Evolutionary conservation across 2,797 vertebrate genomes (phyloP), one percentile per base, ranked within the genome.

Genomic region (Phrynocephalus vlangalii): DNA sequence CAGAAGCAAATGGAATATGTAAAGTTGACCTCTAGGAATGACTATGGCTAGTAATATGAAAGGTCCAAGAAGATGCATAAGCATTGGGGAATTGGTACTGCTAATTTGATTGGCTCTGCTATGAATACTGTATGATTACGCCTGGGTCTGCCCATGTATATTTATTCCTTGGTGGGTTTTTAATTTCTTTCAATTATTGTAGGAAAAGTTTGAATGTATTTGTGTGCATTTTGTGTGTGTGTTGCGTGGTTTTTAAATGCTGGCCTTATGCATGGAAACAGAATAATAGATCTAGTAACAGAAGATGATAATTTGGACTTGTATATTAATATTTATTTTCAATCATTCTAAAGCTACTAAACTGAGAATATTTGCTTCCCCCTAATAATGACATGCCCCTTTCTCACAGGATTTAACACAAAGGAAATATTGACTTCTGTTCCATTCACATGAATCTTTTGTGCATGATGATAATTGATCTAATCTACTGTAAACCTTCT

Each of bases 401-500:
- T 63, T 87, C 71, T 70, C n/a, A 33, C 6, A 80, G 78, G 48
- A 13, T 16, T 30, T 78, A 44, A 6, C 66, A 83, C 66, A 78
- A n/a, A 83, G 81, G 66, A 73, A 50, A 81, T 71, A 71, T 44
- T 70, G 24, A 68, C 26, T 56, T 87, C 68, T 82, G 33, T 83
- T 87, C 83, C 5, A n/a, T 81, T 87, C 8, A 10, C 77, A 83
- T 24, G 71, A 76, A 60, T 33, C 28, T 83, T 83, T 83, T 78
- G 24, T 70, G 30, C 75, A 70, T 82, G 20, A 87, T 71, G 48
- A 71, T 18, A 86, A 60, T 78, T 78, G 73, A 71, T 52, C 2
- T 83, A 71, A 83, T 87, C 86, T 68, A 78, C 28, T 70, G 26
- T 77, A 83, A 87, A 56, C 30, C 8, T 78, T 67, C 60, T 78